These are phyloP conservation scores for Melitaea cinxia DNA, from an alignment of 1,140 invertebrate species.

Conservation along the genomic window DNA sequence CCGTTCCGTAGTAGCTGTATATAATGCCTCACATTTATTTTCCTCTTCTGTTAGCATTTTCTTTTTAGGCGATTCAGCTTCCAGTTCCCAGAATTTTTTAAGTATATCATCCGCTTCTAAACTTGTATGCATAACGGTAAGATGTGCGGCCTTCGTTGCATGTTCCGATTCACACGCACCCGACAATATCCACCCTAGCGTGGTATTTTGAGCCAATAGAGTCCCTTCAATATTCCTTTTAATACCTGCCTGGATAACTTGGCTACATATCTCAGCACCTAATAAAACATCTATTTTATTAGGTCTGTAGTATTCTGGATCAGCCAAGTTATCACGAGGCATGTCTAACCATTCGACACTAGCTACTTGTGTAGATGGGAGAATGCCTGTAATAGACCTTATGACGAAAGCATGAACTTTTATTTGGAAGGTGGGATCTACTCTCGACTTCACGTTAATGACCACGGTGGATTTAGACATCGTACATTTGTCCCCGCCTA, in stretches of 20 bases:
- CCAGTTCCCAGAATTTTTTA: constrained; percentile 15
- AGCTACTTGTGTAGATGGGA: constrained; percentile 9
- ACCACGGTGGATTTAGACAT: constrained; percentile 25
- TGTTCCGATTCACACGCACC: constrained; percentile 28
- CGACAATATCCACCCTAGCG: constrained; percentile 38
- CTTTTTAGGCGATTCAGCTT: constrained; percentile 2
- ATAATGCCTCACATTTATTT: constrained; percentile 6
- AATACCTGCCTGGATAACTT: constrained; percentile 21
- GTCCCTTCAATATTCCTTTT: constrained; percentile 21
- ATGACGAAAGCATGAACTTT: constrained; percentile 9
- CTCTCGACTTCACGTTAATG: constrained; percentile 29
- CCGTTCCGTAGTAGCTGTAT: constrained; percentile 21
- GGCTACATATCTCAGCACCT: constrained; percentile 16
- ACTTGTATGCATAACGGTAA: background rate
- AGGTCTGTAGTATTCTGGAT: constrained; percentile 11
- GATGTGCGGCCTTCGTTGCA: background rate
- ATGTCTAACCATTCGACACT: constrained; percentile 9
- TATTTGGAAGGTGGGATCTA: constrained; percentile 19
- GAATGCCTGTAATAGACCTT: background rate
- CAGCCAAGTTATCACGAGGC: constrained; percentile 5
- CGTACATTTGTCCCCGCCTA: constrained; percentile 22
- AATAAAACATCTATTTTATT: constrained; percentile 22
- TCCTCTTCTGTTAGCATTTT: background rate
- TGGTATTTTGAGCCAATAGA: constrained; percentile 32
- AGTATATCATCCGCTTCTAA: constrained; percentile 5